Base-by-base conservation (phyloP, 2,888 invertebrate species). In the Erebia ligea region DNA sequence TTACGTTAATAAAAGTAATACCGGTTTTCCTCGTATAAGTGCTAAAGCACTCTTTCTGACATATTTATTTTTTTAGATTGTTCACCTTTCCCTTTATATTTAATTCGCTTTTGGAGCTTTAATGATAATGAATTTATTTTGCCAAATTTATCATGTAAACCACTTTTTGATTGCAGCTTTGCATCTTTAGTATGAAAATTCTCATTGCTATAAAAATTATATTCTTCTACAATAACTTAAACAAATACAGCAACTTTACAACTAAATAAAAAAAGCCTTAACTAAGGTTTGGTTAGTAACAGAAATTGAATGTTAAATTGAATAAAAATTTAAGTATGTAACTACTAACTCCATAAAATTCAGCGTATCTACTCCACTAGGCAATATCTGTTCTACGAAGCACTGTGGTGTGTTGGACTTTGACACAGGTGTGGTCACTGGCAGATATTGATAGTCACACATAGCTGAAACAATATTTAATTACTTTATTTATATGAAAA, bases 401-500 rank as follows among this genome's bases (percentile, higher is more conserved):
- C 95, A 96, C 76, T 94, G 91, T 25, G 94, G 87, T 70, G 91
- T 88, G 11, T 90, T 88, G 50, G 86, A 75, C 19, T 84, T 76
- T 13, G 71, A 57, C 5, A 75, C 82, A 74, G 94, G 85, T 75
- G 89, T 86, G 56, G 87, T 86, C 77, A 98, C 91, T 1, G 99
- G 98, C 73, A 99, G 88, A 84, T 96, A 99, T 88, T 99, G 99
- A 86, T 98, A 99, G 88, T 99, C 99, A 85, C 96, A 96, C 81
- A 98, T 90, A 75, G 95, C 98, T 98, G 85, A 48, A 94, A 90
- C 68, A 78, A 17, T 17, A 13, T 45, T 13, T 0, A 50, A 62
- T 9, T 59, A 50, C 9, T 56, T 56, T 50, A 15, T 50, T 50
- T n/a, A 45, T 10, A 1, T 45, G 2, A 45, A 45, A 45, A 11